Conservation (phyloP, 2,888 invertebrate species). For the Tetragonula carbonaria region DNA sequence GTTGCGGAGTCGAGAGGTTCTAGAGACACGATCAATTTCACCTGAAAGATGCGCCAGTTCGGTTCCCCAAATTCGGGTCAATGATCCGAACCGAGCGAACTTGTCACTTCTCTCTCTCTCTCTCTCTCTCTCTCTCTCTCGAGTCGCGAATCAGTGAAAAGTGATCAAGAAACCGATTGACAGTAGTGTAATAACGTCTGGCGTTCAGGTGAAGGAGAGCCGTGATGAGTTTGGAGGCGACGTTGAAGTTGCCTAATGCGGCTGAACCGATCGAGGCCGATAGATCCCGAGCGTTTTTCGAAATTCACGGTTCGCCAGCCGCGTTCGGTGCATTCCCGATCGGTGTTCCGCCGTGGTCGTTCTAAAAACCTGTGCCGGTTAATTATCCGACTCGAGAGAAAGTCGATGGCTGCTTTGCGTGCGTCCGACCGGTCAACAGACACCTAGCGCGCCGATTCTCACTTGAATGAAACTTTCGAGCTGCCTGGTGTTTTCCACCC, state of each 20-base stretch:
- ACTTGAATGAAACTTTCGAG: background rate
- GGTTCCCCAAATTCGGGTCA: background rate
- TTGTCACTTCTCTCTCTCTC: background rate
- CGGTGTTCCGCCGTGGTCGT: conserved; percentile 33
- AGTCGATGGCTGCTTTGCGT: conserved; percentile 49
- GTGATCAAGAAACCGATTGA: conserved; percentile 20
- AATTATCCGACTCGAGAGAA: conserved; percentile 57
- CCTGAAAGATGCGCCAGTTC: conserved; percentile 9
- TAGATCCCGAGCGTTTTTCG: conserved; percentile 10
- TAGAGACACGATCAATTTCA: conserved; percentile 17
- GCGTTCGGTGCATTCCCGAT: conserved; percentile 29
- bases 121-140: too few species aligned
- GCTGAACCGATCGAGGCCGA: conserved; percentile 9
- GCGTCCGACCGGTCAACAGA: conserved; percentile 29
- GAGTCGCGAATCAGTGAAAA: background rate
- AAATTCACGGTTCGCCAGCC: conserved; percentile 16
- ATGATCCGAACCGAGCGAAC: background rate
- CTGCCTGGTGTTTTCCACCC: background rate
- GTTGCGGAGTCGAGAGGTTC: conserved; percentile 20
- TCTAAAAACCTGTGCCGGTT: conserved; percentile 60
- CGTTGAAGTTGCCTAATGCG: conserved; percentile 5
- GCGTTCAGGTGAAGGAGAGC: background rate
- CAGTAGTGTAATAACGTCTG: background rate
- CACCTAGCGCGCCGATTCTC: conserved; percentile 6
- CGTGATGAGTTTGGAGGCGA: conserved; percentile 35